phyloP scores from a whole-genome alignment of 2,113 vertebrate species.

The Gadus chalcogrammus region DNA sequence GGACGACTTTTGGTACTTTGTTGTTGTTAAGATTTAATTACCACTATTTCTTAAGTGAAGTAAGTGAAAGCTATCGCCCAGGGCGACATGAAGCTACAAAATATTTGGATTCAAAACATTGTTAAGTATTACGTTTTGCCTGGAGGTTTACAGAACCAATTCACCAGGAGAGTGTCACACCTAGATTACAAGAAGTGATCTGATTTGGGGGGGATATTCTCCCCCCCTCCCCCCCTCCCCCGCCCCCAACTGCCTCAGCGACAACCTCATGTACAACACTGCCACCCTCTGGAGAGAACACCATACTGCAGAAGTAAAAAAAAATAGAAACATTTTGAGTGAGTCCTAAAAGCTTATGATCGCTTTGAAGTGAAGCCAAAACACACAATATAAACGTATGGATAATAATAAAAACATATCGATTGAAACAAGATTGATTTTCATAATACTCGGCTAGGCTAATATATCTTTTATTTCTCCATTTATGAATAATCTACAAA shows the following conservation, averaged over 20 bases:
- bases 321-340: neutral
- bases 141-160: neutral
- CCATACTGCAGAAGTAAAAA: constrained; percentile 14
- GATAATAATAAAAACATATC: too few species aligned
- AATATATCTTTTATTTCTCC: too few species aligned
- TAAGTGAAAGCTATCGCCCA: neutral
- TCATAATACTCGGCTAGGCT: too few species aligned
- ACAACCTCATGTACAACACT: constrained; percentile 48
- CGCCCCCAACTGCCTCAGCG: too few species aligned
- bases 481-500: too few species aligned
- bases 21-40: neutral
- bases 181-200: neutral
- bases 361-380: too few species aligned
- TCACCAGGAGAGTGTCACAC: constrained; percentile 1
- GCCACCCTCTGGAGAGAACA: constrained; percentile 49
- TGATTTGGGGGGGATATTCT: too few species aligned
- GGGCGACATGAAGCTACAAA: neutral
- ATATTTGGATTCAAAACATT: neutral
- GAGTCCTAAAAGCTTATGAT: too few species aligned
- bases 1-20: neutral
- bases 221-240: too few species aligned
- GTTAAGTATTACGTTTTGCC: neutral
- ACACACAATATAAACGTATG: too few species aligned
- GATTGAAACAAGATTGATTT: too few species aligned
- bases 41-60: neutral